phyloP scores from a whole-genome alignment of 2,797 vertebrate species.

The Sebastes taczanowskii region DNA sequence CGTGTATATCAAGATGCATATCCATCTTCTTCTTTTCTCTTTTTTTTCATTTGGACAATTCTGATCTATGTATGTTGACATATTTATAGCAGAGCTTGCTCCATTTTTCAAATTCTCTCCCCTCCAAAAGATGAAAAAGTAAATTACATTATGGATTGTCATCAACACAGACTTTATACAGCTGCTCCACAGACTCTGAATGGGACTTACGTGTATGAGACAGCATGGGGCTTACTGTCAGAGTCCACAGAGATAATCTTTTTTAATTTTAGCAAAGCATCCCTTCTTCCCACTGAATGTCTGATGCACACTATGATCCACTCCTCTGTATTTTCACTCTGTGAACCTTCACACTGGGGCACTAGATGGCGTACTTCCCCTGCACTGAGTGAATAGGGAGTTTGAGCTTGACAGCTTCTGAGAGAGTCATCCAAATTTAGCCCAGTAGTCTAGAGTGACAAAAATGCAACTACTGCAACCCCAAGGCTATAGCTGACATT shows the following conservation, averaged over 20 bases:
- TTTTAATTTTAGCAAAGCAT: neutral
- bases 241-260: neutral
- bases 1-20: neutral
- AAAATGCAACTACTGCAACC: conserved; percentile 57
- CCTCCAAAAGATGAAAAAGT: neutral
- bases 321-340: neutral
- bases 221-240: neutral
- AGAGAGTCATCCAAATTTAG: conserved; percentile 70
- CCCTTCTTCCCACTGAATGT: neutral
- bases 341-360: conserved; percentile 8
- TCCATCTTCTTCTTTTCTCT: neutral
- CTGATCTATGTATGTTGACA: neutral
- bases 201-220: neutral
- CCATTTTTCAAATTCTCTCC: neutral
- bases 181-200: neutral
- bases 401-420: conserved; percentile 48
- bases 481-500: conserved; percentile 63
- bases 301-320: neutral
- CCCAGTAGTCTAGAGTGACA: conserved; percentile 39
- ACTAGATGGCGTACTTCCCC: conserved; percentile 75
- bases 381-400: conserved; percentile 2
- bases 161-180: neutral
- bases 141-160: neutral
- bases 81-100: neutral
- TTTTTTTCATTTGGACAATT: neutral